Percentiles rank a stretch among this genome's conserved stretches.
These are phyloP conservation scores for Saxidomus purpurata DNA, from an alignment of 1,140 invertebrate genomes.

Conservation along the genomic window DNA sequence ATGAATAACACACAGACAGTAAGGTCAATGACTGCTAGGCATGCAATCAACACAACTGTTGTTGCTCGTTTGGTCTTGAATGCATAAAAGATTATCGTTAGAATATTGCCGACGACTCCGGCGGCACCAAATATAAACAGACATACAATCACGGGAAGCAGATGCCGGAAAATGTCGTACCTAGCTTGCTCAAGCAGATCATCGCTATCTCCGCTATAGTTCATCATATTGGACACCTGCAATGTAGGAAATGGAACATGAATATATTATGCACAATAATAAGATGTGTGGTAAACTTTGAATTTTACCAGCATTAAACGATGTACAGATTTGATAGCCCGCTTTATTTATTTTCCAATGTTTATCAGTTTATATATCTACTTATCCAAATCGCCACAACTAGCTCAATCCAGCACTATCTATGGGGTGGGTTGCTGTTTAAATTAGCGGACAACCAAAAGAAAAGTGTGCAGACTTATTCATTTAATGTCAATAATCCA, in stretches of 20 bases:
- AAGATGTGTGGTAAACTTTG: background rate
- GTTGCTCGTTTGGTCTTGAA: slow-evolving; percentile 11
- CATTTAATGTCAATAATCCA: no score
- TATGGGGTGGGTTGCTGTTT: no score
- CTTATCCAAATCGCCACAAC: no score
- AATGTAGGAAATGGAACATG: background rate
- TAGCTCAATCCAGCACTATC: no score
- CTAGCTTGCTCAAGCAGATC: background rate
- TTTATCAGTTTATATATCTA: no score
- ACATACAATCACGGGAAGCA: slow-evolving; percentile 11
- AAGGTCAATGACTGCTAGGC: background rate
- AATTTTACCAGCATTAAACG: no score
- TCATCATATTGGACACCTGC: background rate
- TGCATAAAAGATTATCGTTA: slow-evolving; percentile 21
- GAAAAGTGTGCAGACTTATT: no score
- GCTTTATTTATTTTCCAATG: no score
- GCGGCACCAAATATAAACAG: background rate
- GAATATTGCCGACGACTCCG: slow-evolving; percentile 33
- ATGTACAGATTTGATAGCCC: no score
- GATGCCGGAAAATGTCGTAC: background rate
- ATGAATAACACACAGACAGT: slow-evolving; percentile 15
- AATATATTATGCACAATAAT: background rate
- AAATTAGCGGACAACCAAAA: no score
- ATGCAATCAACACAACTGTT: slow-evolving; percentile 1
- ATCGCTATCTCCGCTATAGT: background rate